Evolutionary conservation across 2,113 vertebrate species (phyloP).

Genomic region (Salvelinus alpinus): DNA sequence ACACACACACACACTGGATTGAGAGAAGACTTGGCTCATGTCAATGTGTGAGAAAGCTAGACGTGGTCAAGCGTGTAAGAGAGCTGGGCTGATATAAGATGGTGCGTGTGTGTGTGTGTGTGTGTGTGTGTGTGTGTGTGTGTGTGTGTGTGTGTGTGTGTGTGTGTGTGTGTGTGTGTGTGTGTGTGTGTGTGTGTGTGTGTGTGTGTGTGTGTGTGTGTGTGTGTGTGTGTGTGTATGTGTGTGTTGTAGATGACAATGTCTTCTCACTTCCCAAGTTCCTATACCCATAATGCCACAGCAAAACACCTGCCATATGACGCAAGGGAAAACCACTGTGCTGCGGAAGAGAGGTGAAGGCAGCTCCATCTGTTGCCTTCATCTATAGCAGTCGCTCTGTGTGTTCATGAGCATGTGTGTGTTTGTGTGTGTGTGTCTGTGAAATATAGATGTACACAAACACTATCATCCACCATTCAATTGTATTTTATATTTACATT

Average conservation of each 20-base stretch:
- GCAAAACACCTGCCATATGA: constrained; percentile 30
- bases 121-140: background rate
- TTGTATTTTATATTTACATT: background rate
- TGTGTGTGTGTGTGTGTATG: background rate
- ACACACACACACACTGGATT: too few relatives aligned
- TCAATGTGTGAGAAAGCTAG: too few relatives aligned
- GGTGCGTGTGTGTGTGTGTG: background rate
- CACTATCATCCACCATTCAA: background rate
- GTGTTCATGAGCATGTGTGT: background rate
- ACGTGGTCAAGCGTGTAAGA: too few relatives aligned
- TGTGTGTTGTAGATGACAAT: background rate
- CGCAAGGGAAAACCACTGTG: constrained; percentile 30
- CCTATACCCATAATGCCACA: background rate
- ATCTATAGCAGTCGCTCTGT: background rate
- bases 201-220: background rate
- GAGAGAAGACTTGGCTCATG: too few relatives aligned
- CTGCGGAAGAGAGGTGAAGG: constrained; percentile 19
- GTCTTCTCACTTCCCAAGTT: background rate
- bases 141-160: background rate
- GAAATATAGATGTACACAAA: background rate
- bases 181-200: background rate
- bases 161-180: background rate
- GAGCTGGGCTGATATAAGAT: too few relatives aligned
- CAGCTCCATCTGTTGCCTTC: constrained; percentile 44
- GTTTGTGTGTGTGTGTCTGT: constrained; percentile 1